Base-by-base conservation (phyloP, 2,888 invertebrate genomes). In the Chromoteleia sp. region DNA sequence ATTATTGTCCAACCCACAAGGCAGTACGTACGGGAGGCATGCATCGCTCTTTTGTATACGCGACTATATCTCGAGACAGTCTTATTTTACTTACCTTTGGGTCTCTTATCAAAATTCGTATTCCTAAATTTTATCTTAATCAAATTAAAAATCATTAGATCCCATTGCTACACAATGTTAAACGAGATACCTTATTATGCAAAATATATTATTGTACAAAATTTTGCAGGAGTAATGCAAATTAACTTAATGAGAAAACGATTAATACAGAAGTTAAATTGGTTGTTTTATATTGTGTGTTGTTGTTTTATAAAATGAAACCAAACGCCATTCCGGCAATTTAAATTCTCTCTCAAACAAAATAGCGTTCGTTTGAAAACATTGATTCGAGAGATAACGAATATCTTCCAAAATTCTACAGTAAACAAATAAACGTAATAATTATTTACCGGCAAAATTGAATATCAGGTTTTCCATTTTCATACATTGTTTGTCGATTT, bases 1-100 rank as follows among this genome's bases (percentile, higher is more conserved):
- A 78, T 82, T 78, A 70, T 81, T 76, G 58, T 25, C 63, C 63
- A 48, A 5, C 52, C 52, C 43, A 68, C 74, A 70, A 56, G 50
- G 45, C 39, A 75, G 50, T 48, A 21, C 33, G 39, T 43, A 56
- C 58, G 45, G 63, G 73, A 79, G 74, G 59, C 48, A 30, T 71
- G 33, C 36, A 15, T 61, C 41, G 12, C 65, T 65, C 39, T 71
- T 58, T 78, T 71, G 56, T 65, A 29, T 19, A 2, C n/a, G 29
- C 19, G 39, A 74, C 56, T 58, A 63, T 58, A 74, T 65, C 65
- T 58, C 17, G 36, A 48, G 48, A 21, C 33, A 56, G 7, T 36
- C 14, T 56, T 36, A 30, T 70, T 70, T 68, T 41, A 52, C 14
- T 65, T 50, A 25, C 41, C 52, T 6, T 33, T 39, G 0, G 15